These are phyloP conservation scores for Heteronetta atricapilla DNA, from an alignment of 2,113 vertebrate species.

Conservation along the genomic window DNA sequence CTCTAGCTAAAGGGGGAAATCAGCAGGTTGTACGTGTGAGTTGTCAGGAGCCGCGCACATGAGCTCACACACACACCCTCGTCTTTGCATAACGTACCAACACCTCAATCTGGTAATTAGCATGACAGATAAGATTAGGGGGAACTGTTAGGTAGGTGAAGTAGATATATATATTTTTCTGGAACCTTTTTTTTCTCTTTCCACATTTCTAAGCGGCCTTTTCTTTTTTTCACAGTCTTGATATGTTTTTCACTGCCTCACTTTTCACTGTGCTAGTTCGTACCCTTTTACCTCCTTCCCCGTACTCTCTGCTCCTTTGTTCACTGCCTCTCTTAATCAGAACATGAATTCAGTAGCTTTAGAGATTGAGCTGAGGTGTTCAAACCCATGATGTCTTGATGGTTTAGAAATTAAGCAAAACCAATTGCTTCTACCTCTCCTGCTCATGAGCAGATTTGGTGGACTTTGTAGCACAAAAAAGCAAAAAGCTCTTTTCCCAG, in stretches of 20 bases:
- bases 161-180: background rate
- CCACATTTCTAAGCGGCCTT: background rate
- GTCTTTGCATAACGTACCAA: background rate
- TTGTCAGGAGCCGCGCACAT: background rate
- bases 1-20: background rate
- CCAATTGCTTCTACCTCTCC: background rate
- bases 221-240: background rate
- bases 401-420: background rate
- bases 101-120: constrained; percentile 35
- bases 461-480: background rate
- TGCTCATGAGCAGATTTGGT: background rate
- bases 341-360: constrained; percentile 7
- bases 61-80: background rate
- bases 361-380: background rate
- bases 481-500: background rate
- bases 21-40: background rate
- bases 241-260: constrained; percentile 12
- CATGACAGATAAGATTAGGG: background rate
- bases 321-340: constrained; percentile 18
- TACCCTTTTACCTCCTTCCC: background rate
- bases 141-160: background rate
- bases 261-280: background rate
- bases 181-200: background rate
- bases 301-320: constrained; percentile 30
- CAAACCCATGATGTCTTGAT: background rate